Conservation (phyloP, 2,797 vertebrate genomes). For the Platalea minor region DNA sequence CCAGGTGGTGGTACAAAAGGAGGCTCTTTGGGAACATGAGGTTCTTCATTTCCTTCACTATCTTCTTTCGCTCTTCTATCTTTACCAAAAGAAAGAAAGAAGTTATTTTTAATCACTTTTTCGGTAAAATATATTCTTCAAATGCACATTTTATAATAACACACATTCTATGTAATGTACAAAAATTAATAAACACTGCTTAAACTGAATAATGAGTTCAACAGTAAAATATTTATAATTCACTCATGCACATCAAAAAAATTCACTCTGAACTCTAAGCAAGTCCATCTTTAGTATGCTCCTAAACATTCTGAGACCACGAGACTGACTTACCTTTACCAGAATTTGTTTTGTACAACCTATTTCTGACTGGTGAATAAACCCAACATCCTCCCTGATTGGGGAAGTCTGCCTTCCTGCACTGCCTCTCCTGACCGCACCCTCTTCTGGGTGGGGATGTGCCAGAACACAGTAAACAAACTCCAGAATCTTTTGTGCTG, state of each 20-base stretch:
- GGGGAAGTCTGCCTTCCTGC: constrained; percentile 32
- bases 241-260: background rate
- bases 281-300: background rate
- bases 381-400: constrained; percentile 74
- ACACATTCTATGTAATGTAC: background rate
- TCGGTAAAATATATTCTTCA: background rate
- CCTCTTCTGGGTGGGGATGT: constrained; percentile 65
- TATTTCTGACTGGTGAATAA: constrained; percentile 73
- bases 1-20: constrained; percentile 70
- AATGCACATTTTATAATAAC: background rate
- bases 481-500: constrained; percentile 87
- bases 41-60: constrained; percentile 63
- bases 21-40: constrained; percentile 3
- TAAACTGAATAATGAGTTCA: background rate
- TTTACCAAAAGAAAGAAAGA: background rate
- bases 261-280: background rate
- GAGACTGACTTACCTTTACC: constrained; percentile 63
- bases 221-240: background rate
- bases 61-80: constrained; percentile 20
- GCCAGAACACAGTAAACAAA: constrained; percentile 77
- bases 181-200: background rate
- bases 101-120: background rate
- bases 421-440: background rate
- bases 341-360: constrained; percentile 10
- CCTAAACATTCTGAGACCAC: background rate